A percentile compares a stretch with the other conserved stretches of the same genome.
Evolutionary conservation across 2,888 invertebrate species (phyloP).

Genomic region (Crossocerus cetratus): DNA sequence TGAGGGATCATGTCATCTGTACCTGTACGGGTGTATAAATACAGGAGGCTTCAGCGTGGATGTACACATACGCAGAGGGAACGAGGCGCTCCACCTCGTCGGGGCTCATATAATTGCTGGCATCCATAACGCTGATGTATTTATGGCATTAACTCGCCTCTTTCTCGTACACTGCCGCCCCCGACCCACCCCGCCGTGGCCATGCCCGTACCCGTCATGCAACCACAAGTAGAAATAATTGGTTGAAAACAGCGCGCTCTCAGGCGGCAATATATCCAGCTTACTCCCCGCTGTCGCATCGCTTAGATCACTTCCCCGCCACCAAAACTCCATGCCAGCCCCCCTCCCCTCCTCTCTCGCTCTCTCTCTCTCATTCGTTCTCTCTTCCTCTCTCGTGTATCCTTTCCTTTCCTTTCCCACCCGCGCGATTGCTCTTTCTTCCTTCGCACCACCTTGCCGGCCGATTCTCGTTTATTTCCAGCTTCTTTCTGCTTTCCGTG

Average conservation of each 20-base stretch:
- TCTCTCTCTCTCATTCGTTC: conserved; percentile 4
- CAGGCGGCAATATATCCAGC: conserved; percentile 75
- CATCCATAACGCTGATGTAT: conserved; percentile 77
- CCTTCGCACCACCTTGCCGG: conserved; percentile 32
- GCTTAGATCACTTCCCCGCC: conserved; percentile 74
- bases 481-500: too few species aligned
- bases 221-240: conserved; percentile 78
- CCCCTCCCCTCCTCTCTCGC: conserved; percentile 50
- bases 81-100: conserved; percentile 72
- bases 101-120: conserved; percentile 76
- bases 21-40: conserved; percentile 14
- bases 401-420: conserved; percentile 21
- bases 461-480: not conserved
- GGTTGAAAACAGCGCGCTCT: conserved; percentile 75
- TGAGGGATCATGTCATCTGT: conserved; percentile 72
- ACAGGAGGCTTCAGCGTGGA: conserved; percentile 21
- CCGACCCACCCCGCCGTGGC: conserved; percentile 73
- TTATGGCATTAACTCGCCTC: conserved; percentile 77
- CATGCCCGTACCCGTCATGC: conserved; percentile 79
- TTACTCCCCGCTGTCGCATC: conserved; percentile 76
- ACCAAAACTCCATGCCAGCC: conserved; percentile 65
- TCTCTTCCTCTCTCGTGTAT: conserved; percentile 49
- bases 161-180: conserved; percentile 72
- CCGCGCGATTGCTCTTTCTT: conserved; percentile 15
- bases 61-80: conserved; percentile 35